Base-by-base conservation (phyloP, 2,797 vertebrate species). In the Danio jaintianensis region DNA sequence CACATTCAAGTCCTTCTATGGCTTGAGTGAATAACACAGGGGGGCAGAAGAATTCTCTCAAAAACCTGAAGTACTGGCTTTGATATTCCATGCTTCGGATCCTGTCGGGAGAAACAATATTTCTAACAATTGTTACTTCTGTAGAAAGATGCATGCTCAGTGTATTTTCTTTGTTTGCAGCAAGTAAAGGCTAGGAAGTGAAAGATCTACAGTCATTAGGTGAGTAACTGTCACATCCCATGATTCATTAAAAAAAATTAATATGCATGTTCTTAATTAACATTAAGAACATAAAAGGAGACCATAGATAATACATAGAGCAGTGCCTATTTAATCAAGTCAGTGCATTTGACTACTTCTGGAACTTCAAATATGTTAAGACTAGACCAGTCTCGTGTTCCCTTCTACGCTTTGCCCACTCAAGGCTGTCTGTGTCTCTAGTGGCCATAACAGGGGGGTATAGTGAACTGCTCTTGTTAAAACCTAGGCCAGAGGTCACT, bases 31-130 rank as follows among this genome's bases (percentile, higher is more conserved):
- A 79, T 52, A 82, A 88, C 82, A 85, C 71, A 76, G 82, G 63
- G 86, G 88, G 88, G 74, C 61, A 85, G 47, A 86, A 11, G 1
- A 83, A 72, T 20, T 85, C 87, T 81, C 79, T 85, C 75, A 66
- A 80, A 75, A 90, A 90, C 89, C 83, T 80, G 72, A 85, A 83
- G 86, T 64, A 79, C 42, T 73, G 82, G 84, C 55, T 50, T 43
- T 10, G 47, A 58, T 12, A 20, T 29, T 79, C 85, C 82, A 73
- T 83, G 78, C 83, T 88, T 88, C 11, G 84, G 86, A 88, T 85
- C 88, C 86, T 87, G 85, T 88, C 82, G 84, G 82, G 85, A 86
- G 87, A 82, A 73, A 89, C 82, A 85, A 0, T 4, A n/a, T 7
- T 72, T 45, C 45, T 38, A 29, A n/a, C 10, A 0, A 1, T 45